Conservation (phyloP, 2,888 invertebrate genomes). For the Eugnorisma glareosa region DNA sequence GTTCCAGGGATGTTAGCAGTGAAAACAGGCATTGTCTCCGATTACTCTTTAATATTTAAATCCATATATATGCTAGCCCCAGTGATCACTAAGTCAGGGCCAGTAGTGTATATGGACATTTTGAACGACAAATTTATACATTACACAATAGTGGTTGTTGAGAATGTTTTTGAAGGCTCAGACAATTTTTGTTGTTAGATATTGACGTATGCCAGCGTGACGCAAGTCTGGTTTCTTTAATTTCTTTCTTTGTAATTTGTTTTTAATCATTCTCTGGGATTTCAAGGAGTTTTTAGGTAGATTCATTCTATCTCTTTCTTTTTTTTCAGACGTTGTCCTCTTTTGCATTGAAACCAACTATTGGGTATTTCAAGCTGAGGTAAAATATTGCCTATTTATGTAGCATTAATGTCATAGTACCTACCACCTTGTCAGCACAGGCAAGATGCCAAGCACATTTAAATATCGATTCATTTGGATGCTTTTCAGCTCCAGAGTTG, state of each 20-base stretch:
- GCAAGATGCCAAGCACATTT: neutral
- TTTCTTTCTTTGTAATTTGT: constrained; percentile 27
- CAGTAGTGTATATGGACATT: constrained; percentile 80
- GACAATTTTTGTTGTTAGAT: constrained; percentile 63
- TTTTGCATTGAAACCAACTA: neutral
- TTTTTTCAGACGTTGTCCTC: neutral
- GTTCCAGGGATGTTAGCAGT: constrained; percentile 85
- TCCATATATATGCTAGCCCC: constrained; percentile 69
- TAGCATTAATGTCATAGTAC: neutral
- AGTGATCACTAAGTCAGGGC: constrained; percentile 75
- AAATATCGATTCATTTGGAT: neutral
- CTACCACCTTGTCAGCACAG: neutral
- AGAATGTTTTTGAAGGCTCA: constrained; percentile 58
- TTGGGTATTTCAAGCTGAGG: neutral
- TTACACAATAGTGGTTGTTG: constrained; percentile 75
- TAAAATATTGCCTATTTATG: neutral
- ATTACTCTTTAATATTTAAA: constrained; percentile 51
- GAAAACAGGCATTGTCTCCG: constrained; percentile 85
- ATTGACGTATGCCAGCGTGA: constrained; percentile 63
- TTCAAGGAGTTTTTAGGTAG: neutral
- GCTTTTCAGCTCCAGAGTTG: neutral
- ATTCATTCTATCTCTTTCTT: neutral
- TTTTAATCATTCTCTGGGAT: constrained; percentile 12
- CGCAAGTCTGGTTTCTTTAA: constrained; percentile 41
- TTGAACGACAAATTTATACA: constrained; percentile 87